Evolutionary conservation across 2,113 vertebrate genomes (phyloP), one percentile per base, ranked within the genome.

Genomic region (Sebastes schlegelii): DNA sequence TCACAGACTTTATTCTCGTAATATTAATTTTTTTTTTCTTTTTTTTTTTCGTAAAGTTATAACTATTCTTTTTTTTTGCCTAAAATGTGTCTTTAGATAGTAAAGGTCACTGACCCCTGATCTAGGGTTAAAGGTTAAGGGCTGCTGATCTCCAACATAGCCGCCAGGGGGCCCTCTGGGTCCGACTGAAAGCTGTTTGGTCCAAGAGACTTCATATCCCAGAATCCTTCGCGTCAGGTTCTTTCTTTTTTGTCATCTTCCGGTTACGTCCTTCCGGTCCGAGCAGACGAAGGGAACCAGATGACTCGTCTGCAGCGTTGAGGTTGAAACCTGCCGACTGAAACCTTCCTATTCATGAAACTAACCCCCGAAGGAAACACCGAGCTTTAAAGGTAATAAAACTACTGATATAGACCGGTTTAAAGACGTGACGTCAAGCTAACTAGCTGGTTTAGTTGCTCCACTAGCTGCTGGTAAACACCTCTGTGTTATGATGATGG

Each of bases 191-290:
- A 23, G 6, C 42, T 8, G 14, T 9, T 8, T 19, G 4, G 2
- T 57, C 12, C 57, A 10, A 1, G 4, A 14, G 13, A 85, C 89
- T 87, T 0, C 83, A 74, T 54, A 6, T 86, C 89, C 89, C 89
- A 91, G 52, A 81, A 58, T 84, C 26, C 89, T 45, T 55, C 1
- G 63, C 80, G 46, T 1, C 26, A 1, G 45, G 0, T 14, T n/a
- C 12, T 17, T 2, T 13, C 48, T 4, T 14, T 13, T 1, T 4
- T 26, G 40, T 40, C 23, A 8, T 46, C 23, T 23, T 10, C 45
- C 12, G 8, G 12, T 17, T 34, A 1, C 4, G 4, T 74, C 6
- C 68, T 4, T 82, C 64, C 64, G 52, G 74, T 45, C 8, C 10
- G 16, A 74, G 13, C 65, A 5, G 21, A 42, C 63, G 55, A 34